Percentiles rank a stretch among this genome's conserved stretches.
phyloP scores from a whole-genome alignment of 2,113 vertebrate species.

The Cnemophilus loriae region DNA sequence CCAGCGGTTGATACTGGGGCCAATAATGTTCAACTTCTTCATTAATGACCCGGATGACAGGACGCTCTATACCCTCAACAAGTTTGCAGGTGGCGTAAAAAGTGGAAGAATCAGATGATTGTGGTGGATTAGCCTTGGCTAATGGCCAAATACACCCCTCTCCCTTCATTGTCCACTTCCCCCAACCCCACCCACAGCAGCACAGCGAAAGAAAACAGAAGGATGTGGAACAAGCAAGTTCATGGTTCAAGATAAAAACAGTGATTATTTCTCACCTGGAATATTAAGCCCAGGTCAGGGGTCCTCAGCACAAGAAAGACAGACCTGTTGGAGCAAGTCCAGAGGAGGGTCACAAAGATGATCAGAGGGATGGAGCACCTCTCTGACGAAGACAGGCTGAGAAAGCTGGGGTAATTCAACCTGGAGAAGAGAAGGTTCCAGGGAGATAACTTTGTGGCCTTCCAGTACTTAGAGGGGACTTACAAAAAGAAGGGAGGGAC shows the following conservation, averaged over 20 bases:
- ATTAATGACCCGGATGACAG: fast-evolving
- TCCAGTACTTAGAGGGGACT: neutral
- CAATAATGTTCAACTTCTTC: neutral
- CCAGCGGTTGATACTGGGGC: neutral
- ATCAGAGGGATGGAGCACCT: neutral
- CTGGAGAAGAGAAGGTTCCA: neutral
- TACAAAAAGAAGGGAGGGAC: neutral
- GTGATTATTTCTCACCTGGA: neutral
- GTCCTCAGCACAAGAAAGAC: neutral
- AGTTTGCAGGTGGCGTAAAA: neutral
- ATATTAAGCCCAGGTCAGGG: neutral
- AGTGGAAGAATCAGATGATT: neutral
- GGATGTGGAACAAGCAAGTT: neutral
- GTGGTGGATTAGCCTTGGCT: neutral
- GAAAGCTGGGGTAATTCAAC: neutral
- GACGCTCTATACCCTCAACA: neutral
- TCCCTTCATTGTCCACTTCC: neutral
- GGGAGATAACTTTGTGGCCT: neutral
- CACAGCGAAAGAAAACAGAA: neutral
- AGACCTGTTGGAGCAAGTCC: neutral
- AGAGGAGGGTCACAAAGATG: neutral
- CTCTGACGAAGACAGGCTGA: neutral
- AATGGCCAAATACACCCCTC: neutral
- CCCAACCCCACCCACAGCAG: fast-evolving
- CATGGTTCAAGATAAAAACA: neutral